Evolutionary conservation across 2,888 invertebrate genomes (phyloP).

Genomic region (Agriopis marginaria): DNA sequence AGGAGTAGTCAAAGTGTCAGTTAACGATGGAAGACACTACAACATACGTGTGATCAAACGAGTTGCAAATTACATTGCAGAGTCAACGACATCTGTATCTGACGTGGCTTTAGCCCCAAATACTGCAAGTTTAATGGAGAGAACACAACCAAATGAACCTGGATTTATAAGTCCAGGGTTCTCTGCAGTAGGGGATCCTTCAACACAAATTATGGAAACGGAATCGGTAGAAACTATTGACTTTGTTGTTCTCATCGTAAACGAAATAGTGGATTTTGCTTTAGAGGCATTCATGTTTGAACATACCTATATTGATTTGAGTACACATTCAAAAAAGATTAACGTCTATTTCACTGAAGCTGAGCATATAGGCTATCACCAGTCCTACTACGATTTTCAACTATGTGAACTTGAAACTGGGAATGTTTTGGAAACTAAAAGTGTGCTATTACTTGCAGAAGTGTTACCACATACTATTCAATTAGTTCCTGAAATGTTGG

Average conservation of each 20-base stretch:
- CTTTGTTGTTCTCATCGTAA: conserved; percentile 52
- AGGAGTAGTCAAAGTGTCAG: conserved; percentile 54
- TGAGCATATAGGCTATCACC: conserved; percentile 70
- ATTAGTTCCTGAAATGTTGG: conserved; percentile 67
- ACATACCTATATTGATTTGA: conserved; percentile 58
- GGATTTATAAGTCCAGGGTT: conserved; percentile 47
- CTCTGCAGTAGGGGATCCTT: conserved; percentile 23
- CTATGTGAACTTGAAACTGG: conserved; percentile 59
- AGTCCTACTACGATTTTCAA: conserved; percentile 66
- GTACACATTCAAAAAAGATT: conserved; percentile 55
- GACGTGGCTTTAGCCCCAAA: conserved; percentile 49
- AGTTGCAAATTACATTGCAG: conserved; percentile 49
- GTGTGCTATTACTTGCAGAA: conserved; percentile 66
- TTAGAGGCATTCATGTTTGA: conserved; percentile 69
- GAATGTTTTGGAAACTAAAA: conserved; percentile 56
- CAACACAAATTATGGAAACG: conserved; percentile 27
- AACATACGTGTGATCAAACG: conserved; percentile 64
- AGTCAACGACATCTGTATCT: conserved; percentile 48
- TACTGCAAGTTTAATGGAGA: conserved; percentile 56
- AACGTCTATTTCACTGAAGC: conserved; percentile 66
- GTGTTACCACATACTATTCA: conserved; percentile 68
- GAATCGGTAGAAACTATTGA: conserved; percentile 47
- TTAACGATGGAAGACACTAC: conserved; percentile 58
- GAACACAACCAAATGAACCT: conserved; percentile 50
- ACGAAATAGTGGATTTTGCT: conserved; percentile 58